Evolutionary conservation across 2,113 vertebrate species (phyloP).

Genomic region (Vimba vimba): DNA sequence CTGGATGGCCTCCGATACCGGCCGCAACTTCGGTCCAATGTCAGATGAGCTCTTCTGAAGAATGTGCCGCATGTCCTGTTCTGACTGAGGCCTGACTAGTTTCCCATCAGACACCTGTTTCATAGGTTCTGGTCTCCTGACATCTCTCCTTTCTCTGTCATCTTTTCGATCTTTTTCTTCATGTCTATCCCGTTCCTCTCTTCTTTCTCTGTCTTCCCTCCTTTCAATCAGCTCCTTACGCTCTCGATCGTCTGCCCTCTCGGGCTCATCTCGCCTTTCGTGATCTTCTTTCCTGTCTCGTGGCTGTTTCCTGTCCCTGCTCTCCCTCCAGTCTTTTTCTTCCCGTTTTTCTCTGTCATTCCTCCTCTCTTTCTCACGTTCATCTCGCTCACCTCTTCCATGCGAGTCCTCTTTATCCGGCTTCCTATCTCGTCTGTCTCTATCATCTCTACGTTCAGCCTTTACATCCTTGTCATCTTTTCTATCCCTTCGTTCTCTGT

Average conservation of each 20-base stretch:
- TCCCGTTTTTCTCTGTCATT: slow-evolving; percentile 38
- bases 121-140: slow-evolving; percentile 48
- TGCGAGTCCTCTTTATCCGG: slow-evolving; percentile 32
- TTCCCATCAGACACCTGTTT: slow-evolving; percentile 40
- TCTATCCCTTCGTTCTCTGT: slow-evolving; percentile 41
- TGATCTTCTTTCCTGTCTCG: slow-evolving; percentile 39
- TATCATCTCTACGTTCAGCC: slow-evolving; percentile 26
- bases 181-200: slow-evolving; percentile 9
- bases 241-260: slow-evolving; percentile 54
- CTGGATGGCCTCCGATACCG: slow-evolving; percentile 74
- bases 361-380: slow-evolving; percentile 10
- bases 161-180: slow-evolving; percentile 36
- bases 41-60: slow-evolving; percentile 69
- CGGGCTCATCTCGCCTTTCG: slow-evolving; percentile 36
- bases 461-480: slow-evolving; percentile 37
- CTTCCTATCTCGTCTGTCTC: slow-evolving; percentile 33
- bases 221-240: slow-evolving; percentile 31
- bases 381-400: background rate
- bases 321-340: slow-evolving; percentile 40
- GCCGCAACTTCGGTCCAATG: slow-evolving; percentile 57
- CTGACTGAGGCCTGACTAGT: slow-evolving; percentile 62
- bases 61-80: slow-evolving; percentile 61
- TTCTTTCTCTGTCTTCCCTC: slow-evolving; percentile 30
- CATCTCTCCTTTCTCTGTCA: slow-evolving; percentile 47
- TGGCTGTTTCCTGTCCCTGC: slow-evolving; percentile 19